Conservation (phyloP, 2,797 vertebrate species). For the Calcarius lapponicus region DNA sequence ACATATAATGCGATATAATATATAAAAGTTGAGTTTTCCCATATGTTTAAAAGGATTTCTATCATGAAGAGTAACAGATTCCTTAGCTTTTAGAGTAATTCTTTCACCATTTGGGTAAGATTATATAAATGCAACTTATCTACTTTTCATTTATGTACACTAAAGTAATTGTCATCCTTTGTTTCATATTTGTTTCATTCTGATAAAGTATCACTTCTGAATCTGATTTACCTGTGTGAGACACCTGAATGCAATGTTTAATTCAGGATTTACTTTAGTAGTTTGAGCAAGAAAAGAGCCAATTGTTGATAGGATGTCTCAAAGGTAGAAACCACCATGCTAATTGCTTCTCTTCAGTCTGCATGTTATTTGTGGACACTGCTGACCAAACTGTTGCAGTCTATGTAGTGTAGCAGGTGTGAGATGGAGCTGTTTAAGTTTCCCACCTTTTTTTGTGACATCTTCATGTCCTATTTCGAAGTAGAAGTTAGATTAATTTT, state of each 20-base stretch:
- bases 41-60: neutral
- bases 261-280: neutral
- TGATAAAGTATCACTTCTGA: neutral
- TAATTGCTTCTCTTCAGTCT: neutral
- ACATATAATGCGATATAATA: neutral
- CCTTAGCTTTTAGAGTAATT: neutral
- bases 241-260: neutral
- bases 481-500: neutral
- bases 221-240: neutral
- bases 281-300: neutral
- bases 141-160: neutral
- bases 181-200: neutral
- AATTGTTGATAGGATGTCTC: neutral
- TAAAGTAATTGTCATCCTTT: neutral
- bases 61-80: neutral
- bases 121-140: neutral
- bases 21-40: neutral
- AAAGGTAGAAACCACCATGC: neutral
- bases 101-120: neutral
- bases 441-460: neutral
- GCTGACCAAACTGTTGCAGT: neutral
- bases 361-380: neutral
- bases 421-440: neutral
- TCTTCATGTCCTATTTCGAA: neutral
- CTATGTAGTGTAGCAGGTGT: fast-evolving